These are phyloP conservation scores for Nephrotoma flavescens DNA, from an alignment of 2,888 invertebrate species.

Conservation along the genomic window DNA sequence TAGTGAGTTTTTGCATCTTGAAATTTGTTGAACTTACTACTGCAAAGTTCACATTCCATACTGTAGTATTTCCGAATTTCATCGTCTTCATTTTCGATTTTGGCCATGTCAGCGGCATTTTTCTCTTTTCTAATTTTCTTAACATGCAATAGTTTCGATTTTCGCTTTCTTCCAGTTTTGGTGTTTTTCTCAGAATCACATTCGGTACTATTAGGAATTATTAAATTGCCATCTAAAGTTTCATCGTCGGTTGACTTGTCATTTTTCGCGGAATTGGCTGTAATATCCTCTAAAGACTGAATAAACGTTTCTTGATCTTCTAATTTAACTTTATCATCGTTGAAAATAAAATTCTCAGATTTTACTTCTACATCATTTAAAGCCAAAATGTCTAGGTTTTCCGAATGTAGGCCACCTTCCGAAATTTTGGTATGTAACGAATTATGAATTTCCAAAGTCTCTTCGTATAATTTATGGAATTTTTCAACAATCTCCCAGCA, in stretches of 20 bases:
- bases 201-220: not conserved
- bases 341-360: not conserved
- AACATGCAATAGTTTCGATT: not conserved
- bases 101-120: not conserved
- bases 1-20: constrained; percentile 14
- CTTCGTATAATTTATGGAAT: constrained; percentile 26
- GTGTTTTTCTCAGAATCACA: not conserved
- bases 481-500: constrained; percentile 27
- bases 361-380: not conserved
- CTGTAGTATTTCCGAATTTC: constrained; percentile 7
- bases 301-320: no score
- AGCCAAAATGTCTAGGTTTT: not conserved
- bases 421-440: not conserved
- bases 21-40: constrained; percentile 7
- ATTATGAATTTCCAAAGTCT: constrained; percentile 24
- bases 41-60: constrained; percentile 15
- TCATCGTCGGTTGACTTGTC: not conserved
- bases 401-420: not conserved
- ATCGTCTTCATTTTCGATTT: not conserved
- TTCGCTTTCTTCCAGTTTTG: not conserved
- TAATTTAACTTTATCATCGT: no score
- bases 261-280: not conserved
- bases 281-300: not conserved
- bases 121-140: not conserved
- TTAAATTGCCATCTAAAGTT: not conserved